Evolutionary conservation across 2,797 vertebrate genomes (phyloP), one percentile per base, ranked within the genome.

Genomic region (Luscinia megarhynchos): DNA sequence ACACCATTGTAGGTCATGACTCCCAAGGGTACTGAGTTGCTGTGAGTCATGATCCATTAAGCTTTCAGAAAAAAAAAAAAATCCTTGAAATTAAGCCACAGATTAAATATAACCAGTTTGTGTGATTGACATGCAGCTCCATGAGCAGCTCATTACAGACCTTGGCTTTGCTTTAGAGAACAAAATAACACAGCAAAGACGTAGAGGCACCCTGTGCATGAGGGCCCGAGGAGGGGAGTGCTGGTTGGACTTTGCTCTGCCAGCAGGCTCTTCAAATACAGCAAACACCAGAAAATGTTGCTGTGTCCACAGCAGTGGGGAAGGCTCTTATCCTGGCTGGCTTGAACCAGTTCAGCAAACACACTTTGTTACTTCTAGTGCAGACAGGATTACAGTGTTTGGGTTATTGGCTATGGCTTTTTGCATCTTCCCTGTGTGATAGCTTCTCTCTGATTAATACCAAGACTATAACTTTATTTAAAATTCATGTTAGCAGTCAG

Each of bases 271-370:
- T 50, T 64, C 53, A 30, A 66, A 79, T 57, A 79, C 69, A 84
- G 53, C 91, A 87, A 95, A 79, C 75, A 59, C 55, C 36, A 40
- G 78, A 61, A 80, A 87, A 80, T 43, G 41, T 48, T 55, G 79
- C 63, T 68, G 89, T 51, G 91, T 77, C 91, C 0, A 23, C 96
- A 86, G 87, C 1, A 16, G 23, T 62, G 41, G 55, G 68, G 46
- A 78, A 58, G 57, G 92, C 89, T 85, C 66, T 89, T 78, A 46
- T 41, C 84, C 84, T 63, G 68, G 5, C 84, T 58, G 61, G 93
- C 83, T 73, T 51, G 24, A 89, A 36, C 84, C 69, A 82, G 87
- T 26, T 61, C 4, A 59, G 76, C 87, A 84, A 86, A 90, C 59
- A 26, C 2, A 20, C 30, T 40, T 57, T 32, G 68, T 58, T 68